phyloP scores from a whole-genome alignment of 2,797 vertebrate genomes.

The Acanthiza pusilla region DNA sequence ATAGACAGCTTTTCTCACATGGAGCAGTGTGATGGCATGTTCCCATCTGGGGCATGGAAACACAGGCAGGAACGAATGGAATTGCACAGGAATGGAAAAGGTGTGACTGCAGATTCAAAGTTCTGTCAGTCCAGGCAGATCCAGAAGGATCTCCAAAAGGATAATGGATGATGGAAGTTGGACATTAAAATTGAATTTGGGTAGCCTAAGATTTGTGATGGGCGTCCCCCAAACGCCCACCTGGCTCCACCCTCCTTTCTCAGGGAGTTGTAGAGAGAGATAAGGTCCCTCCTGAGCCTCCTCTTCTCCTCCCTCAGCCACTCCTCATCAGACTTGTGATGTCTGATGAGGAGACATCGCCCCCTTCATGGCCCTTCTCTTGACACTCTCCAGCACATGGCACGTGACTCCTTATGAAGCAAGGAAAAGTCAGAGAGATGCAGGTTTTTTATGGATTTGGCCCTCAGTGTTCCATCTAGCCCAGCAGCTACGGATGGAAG shows the following conservation, averaged over 20 bases:
- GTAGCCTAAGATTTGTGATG: neutral
- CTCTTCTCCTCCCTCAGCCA: neutral
- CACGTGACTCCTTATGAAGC: neutral
- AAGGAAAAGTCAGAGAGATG: neutral
- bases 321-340: neutral
- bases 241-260: too few species aligned
- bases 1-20: fast-evolving
- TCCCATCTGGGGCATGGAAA: neutral
- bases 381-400: neutral
- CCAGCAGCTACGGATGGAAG: neutral
- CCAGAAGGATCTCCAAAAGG: neutral
- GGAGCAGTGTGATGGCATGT: neutral
- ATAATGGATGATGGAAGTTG: neutral
- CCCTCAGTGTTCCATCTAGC: neutral
- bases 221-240: too few species aligned
- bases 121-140: neutral
- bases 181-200: neutral
- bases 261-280: fast-evolving
- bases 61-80: neutral
- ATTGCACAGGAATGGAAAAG: too few species aligned
- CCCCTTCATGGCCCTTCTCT: neutral
- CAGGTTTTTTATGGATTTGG: neutral
- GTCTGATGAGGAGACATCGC: too few species aligned
- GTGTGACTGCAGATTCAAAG: neutral
- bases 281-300: neutral